These are phyloP conservation scores for Diarsia brunnea DNA, from an alignment of 2,888 invertebrate genomes.

Conservation along the genomic window DNA sequence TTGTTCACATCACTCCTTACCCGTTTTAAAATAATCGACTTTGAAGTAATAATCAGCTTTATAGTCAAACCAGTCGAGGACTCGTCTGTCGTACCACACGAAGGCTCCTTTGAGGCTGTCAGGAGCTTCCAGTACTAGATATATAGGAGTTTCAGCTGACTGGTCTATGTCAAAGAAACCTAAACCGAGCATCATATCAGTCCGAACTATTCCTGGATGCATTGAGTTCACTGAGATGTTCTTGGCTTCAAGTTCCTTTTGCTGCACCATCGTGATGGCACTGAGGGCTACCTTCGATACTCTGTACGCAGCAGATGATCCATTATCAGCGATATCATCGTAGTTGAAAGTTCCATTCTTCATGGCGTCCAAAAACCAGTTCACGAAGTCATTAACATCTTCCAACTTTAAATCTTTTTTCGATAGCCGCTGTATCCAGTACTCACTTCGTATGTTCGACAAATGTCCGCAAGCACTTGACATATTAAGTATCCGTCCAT, in stretches of 20 bases:
- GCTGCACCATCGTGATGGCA: conserved; percentile 92
- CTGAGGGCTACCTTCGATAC: conserved; percentile 93
- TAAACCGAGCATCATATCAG: conserved; percentile 93
- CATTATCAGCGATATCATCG: conserved; percentile 85
- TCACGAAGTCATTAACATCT: conserved; percentile 89
- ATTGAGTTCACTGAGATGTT: conserved; percentile 92
- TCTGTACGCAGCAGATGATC: conserved; percentile 91
- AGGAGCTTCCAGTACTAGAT: conserved; percentile 89
- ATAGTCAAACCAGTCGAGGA: conserved; percentile 90
- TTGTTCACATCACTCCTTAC: background rate
- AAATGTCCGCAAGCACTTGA: conserved; percentile 93
- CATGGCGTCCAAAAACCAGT: conserved; percentile 90
- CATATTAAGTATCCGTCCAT: conserved; percentile 94
- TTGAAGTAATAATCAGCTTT: conserved; percentile 78
- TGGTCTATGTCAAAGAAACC: conserved; percentile 90
- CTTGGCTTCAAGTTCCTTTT: conserved; percentile 89
- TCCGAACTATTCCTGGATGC: conserved; percentile 94
- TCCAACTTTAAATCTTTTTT: conserved; percentile 74
- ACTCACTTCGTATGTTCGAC: conserved; percentile 87
- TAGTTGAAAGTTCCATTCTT: conserved; percentile 75
- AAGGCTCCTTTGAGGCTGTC: conserved; percentile 90
- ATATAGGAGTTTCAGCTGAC: conserved; percentile 90
- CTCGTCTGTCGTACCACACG: conserved; percentile 91
- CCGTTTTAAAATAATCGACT: conserved; percentile 24
- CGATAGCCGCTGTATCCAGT: conserved; percentile 78